Evolutionary conservation across 2,113 vertebrate genomes (phyloP), one percentile per base, ranked within the genome.

Genomic region (Microtus oregoni): DNA sequence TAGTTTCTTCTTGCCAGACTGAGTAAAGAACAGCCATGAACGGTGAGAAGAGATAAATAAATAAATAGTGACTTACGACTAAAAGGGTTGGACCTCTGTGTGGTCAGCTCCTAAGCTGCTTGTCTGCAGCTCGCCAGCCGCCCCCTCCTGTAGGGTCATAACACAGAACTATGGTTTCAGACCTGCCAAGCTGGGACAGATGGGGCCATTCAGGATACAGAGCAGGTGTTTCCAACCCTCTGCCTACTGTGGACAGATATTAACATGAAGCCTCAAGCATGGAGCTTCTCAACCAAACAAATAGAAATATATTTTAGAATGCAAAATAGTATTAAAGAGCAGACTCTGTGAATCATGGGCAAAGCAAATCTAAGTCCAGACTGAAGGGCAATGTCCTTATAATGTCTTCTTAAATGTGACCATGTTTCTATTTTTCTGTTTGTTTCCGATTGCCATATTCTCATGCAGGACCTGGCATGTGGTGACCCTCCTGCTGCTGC

Each of bases 181-280:
- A 28, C 38, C 55, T n/a, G 81, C 81, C 85, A 89, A 86, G 26
- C 8, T 1, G 4, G 15, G 55, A 82, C 79, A 93, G 92, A 79
- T 76, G 73, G 95, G 50, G 50, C 63, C 79, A 94, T 75, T 68
- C 44, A 94, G 32, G 41, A 86, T 67, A 87, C 90, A 94, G 76
- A 6, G 82, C 88, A 94, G 76, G 58, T 50, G 61, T 88, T 86
- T 95, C 65, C 61, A 93, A 79, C 67, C 61, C 50, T 90, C 35
- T 94, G 77, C 90, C 95, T 78, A 26, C 38, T 88, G 92, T 13
- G 93, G 92, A 97, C 28, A 68, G 93, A 95, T 90, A 97, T 86
- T 41, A 73, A 94, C 52, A 30, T 35, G n/a, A 26, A 15, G 20
- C 76, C 61, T 68, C n/a, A 68, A 92, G 78, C 9, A 22, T 55